Evolutionary conservation across 2,797 vertebrate species (phyloP).

Genomic region (Natrix natrix): DNA sequence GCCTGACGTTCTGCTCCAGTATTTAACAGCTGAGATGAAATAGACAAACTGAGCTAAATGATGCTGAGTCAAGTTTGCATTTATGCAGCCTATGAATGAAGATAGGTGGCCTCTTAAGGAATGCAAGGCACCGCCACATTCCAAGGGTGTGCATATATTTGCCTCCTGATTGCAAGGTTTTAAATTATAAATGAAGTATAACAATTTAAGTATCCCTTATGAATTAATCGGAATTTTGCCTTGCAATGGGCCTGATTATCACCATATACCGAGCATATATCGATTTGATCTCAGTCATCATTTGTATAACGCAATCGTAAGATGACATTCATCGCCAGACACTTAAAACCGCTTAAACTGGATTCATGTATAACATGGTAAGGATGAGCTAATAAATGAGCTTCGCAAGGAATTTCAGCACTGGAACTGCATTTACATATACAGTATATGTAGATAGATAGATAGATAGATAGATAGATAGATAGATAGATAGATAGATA

Average conservation of each 20-base stretch:
- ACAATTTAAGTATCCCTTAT: slow-evolving; percentile 33
- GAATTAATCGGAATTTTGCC: slow-evolving; percentile 44
- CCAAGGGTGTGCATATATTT: slow-evolving; percentile 29
- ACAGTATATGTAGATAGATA: too few relatives aligned
- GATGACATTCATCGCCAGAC: not conserved
- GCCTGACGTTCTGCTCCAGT: slow-evolving; percentile 21
- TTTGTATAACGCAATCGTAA: slow-evolving; percentile 25
- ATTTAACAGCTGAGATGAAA: slow-evolving; percentile 38
- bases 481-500: too few relatives aligned
- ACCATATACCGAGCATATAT: not conserved
- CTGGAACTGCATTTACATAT: not conserved
- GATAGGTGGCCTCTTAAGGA: slow-evolving; percentile 32
- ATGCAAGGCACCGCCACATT: slow-evolving; percentile 29
- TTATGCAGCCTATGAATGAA: slow-evolving; percentile 19
- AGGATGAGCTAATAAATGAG: not conserved
- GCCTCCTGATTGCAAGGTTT: slow-evolving; percentile 1
- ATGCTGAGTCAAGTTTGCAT: slow-evolving; percentile 29
- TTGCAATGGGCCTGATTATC: not conserved
- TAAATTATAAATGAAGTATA: slow-evolving; percentile 47
- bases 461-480: too few relatives aligned
- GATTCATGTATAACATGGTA: slow-evolving; percentile 10
- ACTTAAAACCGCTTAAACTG: slow-evolving; percentile 18
- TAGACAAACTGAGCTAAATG: slow-evolving; percentile 12
- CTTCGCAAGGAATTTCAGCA: not conserved
- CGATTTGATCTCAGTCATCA: not conserved